Evolutionary conservation across 30 jellyfish, hydroid and myxozoan species (phyloP), one percentile per base, ranked within the genome.

Genomic region (Catostylus mosaicus): DNA sequence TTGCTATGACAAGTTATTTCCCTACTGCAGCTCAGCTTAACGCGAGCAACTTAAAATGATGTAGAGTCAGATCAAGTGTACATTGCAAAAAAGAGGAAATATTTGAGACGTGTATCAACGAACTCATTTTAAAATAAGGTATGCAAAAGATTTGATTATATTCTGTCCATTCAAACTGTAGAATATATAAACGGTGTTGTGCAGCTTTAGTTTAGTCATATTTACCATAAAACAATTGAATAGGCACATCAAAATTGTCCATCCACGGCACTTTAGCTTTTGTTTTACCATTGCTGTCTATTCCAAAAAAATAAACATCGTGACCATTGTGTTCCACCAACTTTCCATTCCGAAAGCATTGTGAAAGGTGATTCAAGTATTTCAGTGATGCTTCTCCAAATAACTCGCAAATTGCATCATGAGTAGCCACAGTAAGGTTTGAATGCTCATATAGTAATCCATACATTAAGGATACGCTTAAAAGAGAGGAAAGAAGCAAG

Each of bases 361-460:
- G 48, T 51, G 88, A 14, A 31, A 70, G 64, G 11, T 82, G 93
- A 30, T 62, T 45, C 43, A 82, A 82, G 33, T 67, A 57, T 1
- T 60, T 59, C 11, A 60, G 30, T 7, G 93, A 22, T 19, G 48
- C 93, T 7, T 54, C 72, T 1, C 93, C 93, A 47, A 67, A 67
- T 46, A 82, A 32, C 65, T 82, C 93, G 47, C 70, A 83, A 12
- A 82, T 68, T n/a, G 37, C 30, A 40, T 82, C 93, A 35, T 82
- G 93, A 10, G 93, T 82, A 29, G 9, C 64, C 23, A 52, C 31
- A 31, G 67, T 82, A 46, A 82, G 37, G 52, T 82, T 82, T 0
- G 60, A 16, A 57, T 82, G 93, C 26, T 57, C 82, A 61, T 82
- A 82, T 20, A 82, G 45, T 11, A 71, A 75, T 9, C 83, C 87